Evolutionary conservation across 2,888 invertebrate species (phyloP), one percentile per base, ranked within the genome.

Genomic region (Cryptosula pallasiana): DNA sequence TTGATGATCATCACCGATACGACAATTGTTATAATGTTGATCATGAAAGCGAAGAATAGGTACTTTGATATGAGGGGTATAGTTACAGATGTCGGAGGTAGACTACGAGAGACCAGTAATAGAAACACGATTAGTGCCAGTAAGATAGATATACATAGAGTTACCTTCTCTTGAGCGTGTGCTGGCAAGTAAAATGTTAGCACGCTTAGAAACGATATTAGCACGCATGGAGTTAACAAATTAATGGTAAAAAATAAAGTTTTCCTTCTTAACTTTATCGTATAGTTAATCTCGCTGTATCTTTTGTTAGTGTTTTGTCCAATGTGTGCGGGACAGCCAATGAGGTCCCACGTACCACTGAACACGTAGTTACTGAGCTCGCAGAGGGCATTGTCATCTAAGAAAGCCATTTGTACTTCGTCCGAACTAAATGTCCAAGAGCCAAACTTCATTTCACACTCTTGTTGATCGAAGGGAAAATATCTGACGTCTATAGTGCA

Each of bases 181-280:
- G 98, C 97, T 32, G 99, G 99, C 81, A 99, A 88, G 84, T 98
- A 98, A 87, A 99, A 99, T 74, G 98, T 98, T 79, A 98, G 89
- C 57, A 98, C 95, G 85, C 96, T 97, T 78, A 99, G 91, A 87
- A 99, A 98, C 78, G 97, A 98, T 87, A 99, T 99, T 78, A 99
- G 88, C 75, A 99, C 97, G 55, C 98, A 98, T 55, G 99, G 99
- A 79, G 99, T 90, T 82, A 99, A 98, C 86, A 99, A 91, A 87
- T 99, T 99, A 79, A 99, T 96, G 2, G 99, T 99, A 87, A 99
- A 99, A 88, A 99, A 99, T 73, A 99, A 88, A 1, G 99, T 98
- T 87, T 99, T 99, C 77, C 99, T 88, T 75, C 98, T 89, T 78
- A 98, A 95, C 75, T 93, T 94, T 76, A 98, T 95, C 86, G 93